Evolutionary conservation across 2,888 invertebrate species (phyloP), one percentile per base, ranked within the genome.

Genomic region (Bombyx huttoni): DNA sequence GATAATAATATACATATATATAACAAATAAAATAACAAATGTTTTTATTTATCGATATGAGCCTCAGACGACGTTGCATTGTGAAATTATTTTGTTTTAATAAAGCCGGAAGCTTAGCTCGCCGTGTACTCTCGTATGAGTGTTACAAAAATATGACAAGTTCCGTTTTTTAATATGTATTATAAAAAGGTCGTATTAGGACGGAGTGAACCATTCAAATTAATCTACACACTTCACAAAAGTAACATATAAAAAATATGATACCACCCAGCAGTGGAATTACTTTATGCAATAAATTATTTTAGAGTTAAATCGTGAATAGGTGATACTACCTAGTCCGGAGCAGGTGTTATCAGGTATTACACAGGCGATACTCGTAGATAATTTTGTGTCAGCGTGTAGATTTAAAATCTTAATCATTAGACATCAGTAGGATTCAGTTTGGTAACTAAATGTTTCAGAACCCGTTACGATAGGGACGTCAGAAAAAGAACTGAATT

Each of bases 371-470:
- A 24, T 24, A 24, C 24, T 24, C 24, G 8, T 12, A 8, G 48
- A 49, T 50, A 50, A 6, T 40, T 40, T 40, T 8, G 8, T 40
- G 12, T 8, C 40, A 10, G 60, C 71, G 68, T 73, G 73, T 66
- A 69, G 70, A 67, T 65, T 61, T 56, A 24, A 24, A 24, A 62
- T 59, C 59, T 64, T 65, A 64, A 68, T 55, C 64, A 70, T 74
- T 70, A 72, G 51, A 70, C 9, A 64, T 67, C n/a, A n/a, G 77
- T 81, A 85, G 82, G 81, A 82, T 78, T 77, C 69, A 65, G 60
- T 72, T 68, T 87, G 87, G 87, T 87, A 87, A 87, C 87, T 85
- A 77, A 76, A 64, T 70, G 81, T 87, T 87, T 76, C 83, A 66
- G 74, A 73, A 87, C 87, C 87, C 87, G 87, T 86, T 81, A 78